Conservation (phyloP, 2,888 invertebrate species). For the Drosophila cognata region DNA sequence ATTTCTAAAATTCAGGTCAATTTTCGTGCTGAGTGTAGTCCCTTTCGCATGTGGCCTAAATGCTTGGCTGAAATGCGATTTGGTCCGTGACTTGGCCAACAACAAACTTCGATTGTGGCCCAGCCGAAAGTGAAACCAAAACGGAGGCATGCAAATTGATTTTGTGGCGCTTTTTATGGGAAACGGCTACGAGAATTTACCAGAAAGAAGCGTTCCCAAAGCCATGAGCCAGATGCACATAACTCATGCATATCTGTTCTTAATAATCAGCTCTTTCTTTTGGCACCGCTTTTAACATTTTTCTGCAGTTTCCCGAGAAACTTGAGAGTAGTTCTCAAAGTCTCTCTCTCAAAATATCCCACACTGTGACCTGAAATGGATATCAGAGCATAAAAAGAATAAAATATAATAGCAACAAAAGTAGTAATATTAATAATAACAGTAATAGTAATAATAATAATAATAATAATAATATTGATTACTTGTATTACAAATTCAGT, state of each 20-base stretch:
- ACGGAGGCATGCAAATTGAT: conserved; percentile 68
- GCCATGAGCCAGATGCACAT: background rate
- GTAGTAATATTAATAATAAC: background rate
- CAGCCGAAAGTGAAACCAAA: background rate
- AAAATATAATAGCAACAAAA: background rate
- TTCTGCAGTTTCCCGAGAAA: background rate
- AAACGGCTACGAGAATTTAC: conserved; percentile 32
- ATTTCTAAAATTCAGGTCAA: background rate
- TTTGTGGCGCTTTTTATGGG: conserved; percentile 74
- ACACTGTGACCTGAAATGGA: background rate
- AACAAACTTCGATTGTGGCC: background rate
- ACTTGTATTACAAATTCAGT: background rate
- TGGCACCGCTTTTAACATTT: background rate
- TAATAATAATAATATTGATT: too few species aligned
- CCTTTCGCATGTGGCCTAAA: conserved; percentile 16
- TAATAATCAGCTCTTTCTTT: background rate
- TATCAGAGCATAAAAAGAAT: background rate
- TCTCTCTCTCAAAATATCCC: background rate
- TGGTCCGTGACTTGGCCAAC: conserved; percentile 11
- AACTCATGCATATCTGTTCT: conserved; percentile 10
- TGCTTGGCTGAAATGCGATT: conserved; percentile 22
- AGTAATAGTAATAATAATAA: too few species aligned
- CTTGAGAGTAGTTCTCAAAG: background rate
- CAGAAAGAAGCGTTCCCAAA: background rate
- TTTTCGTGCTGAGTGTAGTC: background rate